phyloP scores from a whole-genome alignment of 2,113 vertebrate species.

The Mola mola region DNA sequence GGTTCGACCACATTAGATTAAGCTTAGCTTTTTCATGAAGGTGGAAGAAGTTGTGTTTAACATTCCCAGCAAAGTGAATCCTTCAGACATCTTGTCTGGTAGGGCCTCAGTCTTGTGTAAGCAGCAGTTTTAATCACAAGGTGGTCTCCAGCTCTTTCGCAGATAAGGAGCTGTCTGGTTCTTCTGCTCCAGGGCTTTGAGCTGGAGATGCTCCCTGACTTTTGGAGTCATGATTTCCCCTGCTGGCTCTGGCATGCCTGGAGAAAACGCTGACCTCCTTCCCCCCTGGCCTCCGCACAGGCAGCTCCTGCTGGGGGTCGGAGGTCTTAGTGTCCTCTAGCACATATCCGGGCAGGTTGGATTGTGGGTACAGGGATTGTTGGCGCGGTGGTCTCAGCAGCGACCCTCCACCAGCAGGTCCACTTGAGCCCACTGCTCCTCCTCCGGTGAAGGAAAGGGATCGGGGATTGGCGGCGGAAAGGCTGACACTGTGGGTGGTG shows the following conservation, averaged over 20 bases:
- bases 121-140: constrained; percentile 57
- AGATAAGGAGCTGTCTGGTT: constrained; percentile 48
- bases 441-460: constrained; percentile 48
- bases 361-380: constrained; percentile 43
- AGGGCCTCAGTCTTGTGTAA: background rate
- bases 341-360: constrained; percentile 52
- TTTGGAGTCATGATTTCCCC: constrained; percentile 21
- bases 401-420: constrained; percentile 12
- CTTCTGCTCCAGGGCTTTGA: constrained; percentile 24
- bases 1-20: background rate
- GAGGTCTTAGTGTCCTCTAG: constrained; percentile 50
- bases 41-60: background rate
- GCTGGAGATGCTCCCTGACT: constrained; percentile 8
- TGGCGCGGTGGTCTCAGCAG: constrained; percentile 43
- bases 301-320: constrained; percentile 33
- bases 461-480: constrained; percentile 70
- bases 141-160: constrained; percentile 78
- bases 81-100: background rate
- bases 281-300: constrained; percentile 20
- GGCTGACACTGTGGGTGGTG: constrained; percentile 82
- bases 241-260: constrained; percentile 28
- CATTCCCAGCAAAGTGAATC: background rate
- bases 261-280: constrained; percentile 25
- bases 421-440: constrained; percentile 33
- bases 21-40: background rate